Evolutionary conservation across 2,113 vertebrate species (phyloP).

Genomic region (Hydrochoerus hydrochaeris): DNA sequence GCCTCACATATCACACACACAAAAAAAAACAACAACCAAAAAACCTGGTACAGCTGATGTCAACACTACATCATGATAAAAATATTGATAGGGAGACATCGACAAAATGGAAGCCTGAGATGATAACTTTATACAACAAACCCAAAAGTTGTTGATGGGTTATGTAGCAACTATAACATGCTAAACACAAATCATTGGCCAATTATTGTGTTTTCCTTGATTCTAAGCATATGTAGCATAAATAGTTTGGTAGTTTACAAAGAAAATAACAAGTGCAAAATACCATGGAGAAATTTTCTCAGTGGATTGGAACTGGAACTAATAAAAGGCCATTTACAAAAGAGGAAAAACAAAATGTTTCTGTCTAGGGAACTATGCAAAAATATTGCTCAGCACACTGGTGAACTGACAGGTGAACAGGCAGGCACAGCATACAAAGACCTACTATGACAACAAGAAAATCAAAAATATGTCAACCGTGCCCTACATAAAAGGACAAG

Average conservation of each 20-base stretch:
- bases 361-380: not conserved
- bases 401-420: not conserved
- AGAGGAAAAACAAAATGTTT: not conserved
- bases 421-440: not conserved
- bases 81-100: not conserved
- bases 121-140: not conserved
- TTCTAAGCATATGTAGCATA: not conserved
- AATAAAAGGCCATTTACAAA: not conserved
- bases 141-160: not conserved
- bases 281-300: not conserved
- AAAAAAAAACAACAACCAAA: not conserved
- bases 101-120: not conserved
- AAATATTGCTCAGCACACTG: not conserved
- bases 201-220: not conserved
- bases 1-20: not conserved
- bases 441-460: not conserved
- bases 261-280: not conserved
- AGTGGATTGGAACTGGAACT: not conserved
- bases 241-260: not conserved
- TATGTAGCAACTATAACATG: not conserved
- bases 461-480: not conserved
- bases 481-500: not conserved
- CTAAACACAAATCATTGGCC: not conserved
- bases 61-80: not conserved
- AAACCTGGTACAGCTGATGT: not conserved